phyloP scores from a whole-genome alignment of 2,888 invertebrate species.

The Dasysyrphus tricinctus region DNA sequence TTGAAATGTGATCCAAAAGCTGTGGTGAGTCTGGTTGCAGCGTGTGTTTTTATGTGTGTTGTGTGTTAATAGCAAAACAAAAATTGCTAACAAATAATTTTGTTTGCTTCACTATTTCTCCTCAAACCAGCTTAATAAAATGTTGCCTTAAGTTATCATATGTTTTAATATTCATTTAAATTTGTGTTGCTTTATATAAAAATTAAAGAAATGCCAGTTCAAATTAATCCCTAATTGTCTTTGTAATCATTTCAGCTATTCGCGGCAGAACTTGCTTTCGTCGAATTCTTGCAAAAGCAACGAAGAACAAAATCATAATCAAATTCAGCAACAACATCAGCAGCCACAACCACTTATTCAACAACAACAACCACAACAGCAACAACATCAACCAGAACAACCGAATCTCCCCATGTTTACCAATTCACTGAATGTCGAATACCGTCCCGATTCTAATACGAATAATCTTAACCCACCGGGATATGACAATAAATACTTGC shows the following conservation, averaged over 20 bases:
- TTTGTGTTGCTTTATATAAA: conserved; percentile 50
- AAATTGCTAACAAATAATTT: conserved; percentile 44
- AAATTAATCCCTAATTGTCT: conserved; percentile 43
- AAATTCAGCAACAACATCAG: conserved; percentile 82
- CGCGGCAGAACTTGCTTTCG: conserved; percentile 93
- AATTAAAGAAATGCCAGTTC: background rate
- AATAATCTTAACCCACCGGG: conserved; percentile 85
- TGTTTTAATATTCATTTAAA: conserved; percentile 23
- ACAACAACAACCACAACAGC: conserved; percentile 63
- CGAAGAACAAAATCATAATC: conserved; percentile 86
- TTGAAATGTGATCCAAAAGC: conserved; percentile 45
- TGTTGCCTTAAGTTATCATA: conserved; percentile 19
- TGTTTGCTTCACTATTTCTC: conserved; percentile 6
- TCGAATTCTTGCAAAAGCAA: conserved; percentile 88
- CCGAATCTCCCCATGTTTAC: conserved; percentile 58
- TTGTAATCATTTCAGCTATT: conserved; percentile 87
- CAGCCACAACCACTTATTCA: conserved; percentile 31
- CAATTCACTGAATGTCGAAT: conserved; percentile 70
- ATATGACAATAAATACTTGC: conserved; percentile 79
- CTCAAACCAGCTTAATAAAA: conserved; percentile 36
- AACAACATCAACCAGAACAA: conserved; percentile 75
- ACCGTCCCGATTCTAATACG: conserved; percentile 79
- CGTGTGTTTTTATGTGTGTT: conserved; percentile 40
- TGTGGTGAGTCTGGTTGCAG: conserved; percentile 58
- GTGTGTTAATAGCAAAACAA: conserved; percentile 19